Base-by-base conservation (phyloP, 2,888 invertebrate species). In the Megamerina dolium region DNA sequence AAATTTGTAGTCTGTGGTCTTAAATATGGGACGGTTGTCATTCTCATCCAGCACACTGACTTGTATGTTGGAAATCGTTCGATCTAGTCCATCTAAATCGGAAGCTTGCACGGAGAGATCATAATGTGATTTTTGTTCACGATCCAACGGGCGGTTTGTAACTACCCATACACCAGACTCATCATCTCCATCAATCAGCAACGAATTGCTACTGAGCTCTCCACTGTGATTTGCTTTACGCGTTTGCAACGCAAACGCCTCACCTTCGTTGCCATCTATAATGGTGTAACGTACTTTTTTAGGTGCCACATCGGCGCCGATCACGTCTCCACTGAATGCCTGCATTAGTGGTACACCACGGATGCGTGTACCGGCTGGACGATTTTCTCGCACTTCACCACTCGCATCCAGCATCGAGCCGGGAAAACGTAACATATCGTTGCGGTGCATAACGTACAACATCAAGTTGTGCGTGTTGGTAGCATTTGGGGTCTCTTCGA, bases 11-110 rank as follows among this genome's bases (percentile, higher is more conserved):
- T 85, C 76, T 45, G 79, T 78, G 53, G 84, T 80, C 29, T 82
- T 81, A 68, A 94, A 93, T 27, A 85, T 76, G 1, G 94, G 95
- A 49, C 85, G 81, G 68, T 95, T 94, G 70, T 95, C 95, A 67
- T 95, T 95, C 66, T 87, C 87, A 64, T 95, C 92, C 18, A 82
- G 74, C 19, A 96, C 79, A 16, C 79, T 78, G 29, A 95, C 77
- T 34, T 77, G 76, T 10, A 94, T 78, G 52, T 82, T 83, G n/a
- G 89, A 82, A 19, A 82, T 80, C 0, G 89, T 87, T 56, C 83
- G 85, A 68, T 89, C 90, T 36, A 87, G 79, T 32, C 85, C 87
- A 55, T 83, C 81, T 19, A 81, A 75, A 63, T 91, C 90, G 10
- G 82, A 81, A 1, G 91, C 92, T 63, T 86, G 84, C 38, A 94